These are phyloP conservation scores for Chaunax sp. DNA, from an alignment of 2,797 vertebrate species.

Conservation along the genomic window DNA sequence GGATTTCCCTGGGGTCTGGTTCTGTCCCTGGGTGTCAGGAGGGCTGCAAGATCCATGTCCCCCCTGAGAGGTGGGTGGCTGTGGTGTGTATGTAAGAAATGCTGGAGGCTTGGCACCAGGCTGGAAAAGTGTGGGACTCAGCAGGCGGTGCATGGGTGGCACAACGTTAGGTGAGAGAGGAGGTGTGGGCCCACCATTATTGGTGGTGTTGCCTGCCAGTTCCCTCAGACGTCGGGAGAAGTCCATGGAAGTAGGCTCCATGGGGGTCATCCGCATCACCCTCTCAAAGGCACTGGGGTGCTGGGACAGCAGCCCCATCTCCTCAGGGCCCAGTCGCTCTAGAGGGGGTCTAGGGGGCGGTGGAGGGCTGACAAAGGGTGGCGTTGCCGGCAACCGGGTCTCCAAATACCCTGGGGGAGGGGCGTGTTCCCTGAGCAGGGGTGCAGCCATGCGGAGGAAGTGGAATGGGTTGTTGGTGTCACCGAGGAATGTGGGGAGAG, in stretches of 20 bases:
- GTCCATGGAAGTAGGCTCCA: conserved; percentile 84
- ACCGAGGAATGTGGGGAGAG: conserved; percentile 95
- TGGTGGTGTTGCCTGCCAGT: conserved; percentile 86
- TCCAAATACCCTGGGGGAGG: conserved; percentile 91
- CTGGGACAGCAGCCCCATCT: conserved; percentile 96
- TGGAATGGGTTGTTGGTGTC: conserved; percentile 96
- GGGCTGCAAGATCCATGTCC: conserved; percentile 73
- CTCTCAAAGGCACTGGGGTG: conserved; percentile 90
- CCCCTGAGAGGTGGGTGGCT: conserved; percentile 73
- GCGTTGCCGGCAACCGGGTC: conserved; percentile 93
- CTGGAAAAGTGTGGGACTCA: conserved; percentile 94
- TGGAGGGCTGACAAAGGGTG: conserved; percentile 95
- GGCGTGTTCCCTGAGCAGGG: conserved; percentile 91
- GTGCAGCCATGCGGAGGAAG: conserved; percentile 96
- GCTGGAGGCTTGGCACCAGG: conserved; percentile 92
- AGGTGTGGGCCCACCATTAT: conserved; percentile 90
- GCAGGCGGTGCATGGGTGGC: conserved; percentile 96
- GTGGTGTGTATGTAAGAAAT: conserved; percentile 89
- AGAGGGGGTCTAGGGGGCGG: conserved; percentile 94
- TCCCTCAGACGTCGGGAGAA: conserved; percentile 85
- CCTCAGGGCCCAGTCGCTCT: conserved; percentile 95
- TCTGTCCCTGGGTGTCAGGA: conserved; percentile 73
- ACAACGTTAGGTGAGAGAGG: conserved; percentile 95
- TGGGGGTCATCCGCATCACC: conserved; percentile 84
- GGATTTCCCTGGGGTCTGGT: conserved; percentile 76